These are phyloP conservation scores for Slavum lentiscoides DNA, from an alignment of 2,888 invertebrate genomes.

Conservation along the genomic window DNA sequence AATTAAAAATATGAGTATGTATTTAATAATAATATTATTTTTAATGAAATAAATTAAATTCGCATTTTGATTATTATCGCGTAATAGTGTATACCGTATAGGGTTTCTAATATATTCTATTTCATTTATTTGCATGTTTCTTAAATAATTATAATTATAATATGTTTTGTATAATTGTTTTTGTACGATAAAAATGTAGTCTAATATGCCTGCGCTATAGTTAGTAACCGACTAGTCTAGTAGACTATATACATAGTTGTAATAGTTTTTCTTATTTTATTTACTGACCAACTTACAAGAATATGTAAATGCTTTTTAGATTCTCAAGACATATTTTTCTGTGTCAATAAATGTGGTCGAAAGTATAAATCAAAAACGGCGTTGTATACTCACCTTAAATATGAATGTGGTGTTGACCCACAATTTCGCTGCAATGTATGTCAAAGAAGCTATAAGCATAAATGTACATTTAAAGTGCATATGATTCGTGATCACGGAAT, in stretches of 20 bases:
- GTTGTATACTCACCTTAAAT: slow-evolving; percentile 55
- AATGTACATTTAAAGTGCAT: slow-evolving; percentile 56
- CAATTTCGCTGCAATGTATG: slow-evolving; percentile 58
- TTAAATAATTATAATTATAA: slow-evolving; percentile 6
- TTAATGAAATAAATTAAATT: no score
- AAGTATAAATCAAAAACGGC: slow-evolving; percentile 55
- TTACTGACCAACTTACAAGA: background rate
- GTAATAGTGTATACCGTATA: no score
- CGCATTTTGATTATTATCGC: no score
- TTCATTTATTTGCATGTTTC: slow-evolving; percentile 9
- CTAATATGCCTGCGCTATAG: background rate
- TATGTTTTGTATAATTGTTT: no score
- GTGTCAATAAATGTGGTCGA: slow-evolving; percentile 54
- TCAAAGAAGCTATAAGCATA: slow-evolving; percentile 59
- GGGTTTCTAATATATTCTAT: no score
- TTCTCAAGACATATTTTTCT: slow-evolving; percentile 38
- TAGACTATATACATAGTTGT: background rate
- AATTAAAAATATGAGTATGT: no score
- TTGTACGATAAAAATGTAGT: background rate
- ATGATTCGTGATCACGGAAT: slow-evolving; percentile 52
- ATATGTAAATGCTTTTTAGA: slow-evolving; percentile 39
- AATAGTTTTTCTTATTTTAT: background rate
- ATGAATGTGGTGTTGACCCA: slow-evolving; percentile 58
- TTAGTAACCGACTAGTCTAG: background rate
- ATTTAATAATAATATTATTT: no score